Percentiles rank a stretch among this genome's conserved stretches.
Evolutionary conservation across 2,113 vertebrate genomes (phyloP).

Genomic region (Cololabis saira): DNA sequence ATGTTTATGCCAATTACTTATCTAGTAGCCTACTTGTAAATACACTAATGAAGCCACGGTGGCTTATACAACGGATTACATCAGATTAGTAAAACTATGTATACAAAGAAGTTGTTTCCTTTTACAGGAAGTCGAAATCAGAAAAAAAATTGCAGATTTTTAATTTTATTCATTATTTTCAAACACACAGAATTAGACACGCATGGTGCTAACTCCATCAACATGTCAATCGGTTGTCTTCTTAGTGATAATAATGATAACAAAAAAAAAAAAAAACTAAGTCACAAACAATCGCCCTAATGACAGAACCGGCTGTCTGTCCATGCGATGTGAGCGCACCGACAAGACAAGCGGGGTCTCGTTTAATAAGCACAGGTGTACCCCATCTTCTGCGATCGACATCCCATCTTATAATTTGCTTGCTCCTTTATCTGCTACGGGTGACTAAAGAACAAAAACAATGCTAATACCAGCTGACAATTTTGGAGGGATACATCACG

Average conservation of each 20-base stretch:
- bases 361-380: constrained; percentile 64
- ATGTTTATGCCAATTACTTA: no score
- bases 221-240: constrained; percentile 7
- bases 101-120: background rate
- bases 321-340: constrained; percentile 22
- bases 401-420: constrained; percentile 63
- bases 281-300: constrained; percentile 35
- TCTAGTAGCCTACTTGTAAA: no score
- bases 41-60: no score
- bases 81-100: no score
- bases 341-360: constrained; percentile 53
- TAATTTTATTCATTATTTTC: constrained; percentile 3
- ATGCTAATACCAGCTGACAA: constrained; percentile 78
- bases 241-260: constrained; percentile 3
- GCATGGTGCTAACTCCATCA: background rate
- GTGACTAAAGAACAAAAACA: constrained; percentile 78
- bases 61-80: no score
- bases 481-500: constrained; percentile 74
- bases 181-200: background rate
- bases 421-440: constrained; percentile 63
- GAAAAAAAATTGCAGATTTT: constrained; percentile 7
- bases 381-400: constrained; percentile 48
- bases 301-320: constrained; percentile 31
- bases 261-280: constrained; percentile 13
- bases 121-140: constrained; percentile 2